Evolutionary conservation across 2,797 vertebrate genomes (phyloP).

Genomic region (Poecile montanus): DNA sequence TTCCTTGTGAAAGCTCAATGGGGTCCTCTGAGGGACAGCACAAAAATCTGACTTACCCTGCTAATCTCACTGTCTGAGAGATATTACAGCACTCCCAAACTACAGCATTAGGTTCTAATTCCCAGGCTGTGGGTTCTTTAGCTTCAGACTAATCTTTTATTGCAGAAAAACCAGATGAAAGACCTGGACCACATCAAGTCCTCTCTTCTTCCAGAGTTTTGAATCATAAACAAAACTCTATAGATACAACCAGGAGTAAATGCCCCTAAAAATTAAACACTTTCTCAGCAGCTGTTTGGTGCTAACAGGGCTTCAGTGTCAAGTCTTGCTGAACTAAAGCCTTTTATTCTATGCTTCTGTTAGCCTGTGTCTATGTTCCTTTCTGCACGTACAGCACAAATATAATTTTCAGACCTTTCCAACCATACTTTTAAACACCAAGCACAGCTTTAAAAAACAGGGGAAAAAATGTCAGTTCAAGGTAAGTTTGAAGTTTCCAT

Average conservation of each 20-base stretch:
- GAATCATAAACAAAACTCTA: not conserved
- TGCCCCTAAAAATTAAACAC: not conserved
- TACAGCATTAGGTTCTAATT: not conserved
- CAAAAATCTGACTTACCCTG: not conserved
- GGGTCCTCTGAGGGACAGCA: not conserved
- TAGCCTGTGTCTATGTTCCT: conserved; percentile 22
- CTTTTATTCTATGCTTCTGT: not conserved
- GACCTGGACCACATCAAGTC: not conserved
- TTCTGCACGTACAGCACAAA: conserved; percentile 54
- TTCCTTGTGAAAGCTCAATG: not conserved
- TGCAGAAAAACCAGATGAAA: not conserved
- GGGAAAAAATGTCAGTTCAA: conserved; percentile 33
- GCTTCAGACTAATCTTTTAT: not conserved
- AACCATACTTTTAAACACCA: conserved; percentile 34
- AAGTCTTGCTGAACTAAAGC: conserved; percentile 27
- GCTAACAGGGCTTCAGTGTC: conserved; percentile 2
- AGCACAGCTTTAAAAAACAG: conserved; percentile 18
- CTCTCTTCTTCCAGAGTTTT: not conserved
- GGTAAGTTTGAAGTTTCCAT: conserved; percentile 70
- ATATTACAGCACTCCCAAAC: not conserved
- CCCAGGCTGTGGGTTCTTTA: not conserved
- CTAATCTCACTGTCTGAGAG: not conserved
- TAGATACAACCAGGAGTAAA: not conserved
- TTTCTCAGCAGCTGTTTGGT: conserved; percentile 23
- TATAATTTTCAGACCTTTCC: conserved; percentile 40